Base-by-base conservation (phyloP, 2,888 invertebrate species). In the Mamestra brassicae region DNA sequence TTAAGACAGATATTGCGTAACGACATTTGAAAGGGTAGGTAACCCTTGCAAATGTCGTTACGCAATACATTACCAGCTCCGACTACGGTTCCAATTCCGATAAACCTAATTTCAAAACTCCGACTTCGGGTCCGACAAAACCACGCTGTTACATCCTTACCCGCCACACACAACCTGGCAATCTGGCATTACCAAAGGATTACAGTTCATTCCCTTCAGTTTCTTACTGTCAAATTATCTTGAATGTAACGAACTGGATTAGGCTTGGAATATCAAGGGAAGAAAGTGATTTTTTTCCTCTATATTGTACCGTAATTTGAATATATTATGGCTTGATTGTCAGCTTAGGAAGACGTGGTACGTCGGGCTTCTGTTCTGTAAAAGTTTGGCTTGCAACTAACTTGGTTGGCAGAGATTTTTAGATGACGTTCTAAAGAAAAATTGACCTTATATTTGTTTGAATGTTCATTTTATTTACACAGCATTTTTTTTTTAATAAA, bases 311-410 rank as follows among this genome's bases (percentile, higher is more conserved):
- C 84, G 89, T 91, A 91, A 94, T 93, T 93, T 93, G 90, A 92
- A 93, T 94, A 91, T 89, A 92, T 93, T 93, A 91, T 81, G 82
- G 74, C 83, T 85, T 90, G 89, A 91, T 90, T 92, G 89, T 89
- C 86, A 85, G 87, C 86, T 89, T 88, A 87, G 68, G 73, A 72
- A 75, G 45, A 52, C 62, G 79, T 76, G 70, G 74, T 65, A 78
- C 67, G 69, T 72, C 62, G 58, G 71, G 73, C 74, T 75, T 78
- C 85, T 85, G 77, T 83, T 87, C 78, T 74, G 62, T 52, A 17
- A 64, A 76, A 84, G 60, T 81, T 86, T 60, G 17, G 6, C 65
- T 69, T 71, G 61, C 72, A 58, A 60, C 72, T 72, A 10, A 26
- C 45, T 76, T 55, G 42, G 50, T 17, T 55, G 60, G 38, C 66